Evolutionary conservation across 1,140 invertebrate genomes (phyloP).

Genomic region (Hyphantria cunea): DNA sequence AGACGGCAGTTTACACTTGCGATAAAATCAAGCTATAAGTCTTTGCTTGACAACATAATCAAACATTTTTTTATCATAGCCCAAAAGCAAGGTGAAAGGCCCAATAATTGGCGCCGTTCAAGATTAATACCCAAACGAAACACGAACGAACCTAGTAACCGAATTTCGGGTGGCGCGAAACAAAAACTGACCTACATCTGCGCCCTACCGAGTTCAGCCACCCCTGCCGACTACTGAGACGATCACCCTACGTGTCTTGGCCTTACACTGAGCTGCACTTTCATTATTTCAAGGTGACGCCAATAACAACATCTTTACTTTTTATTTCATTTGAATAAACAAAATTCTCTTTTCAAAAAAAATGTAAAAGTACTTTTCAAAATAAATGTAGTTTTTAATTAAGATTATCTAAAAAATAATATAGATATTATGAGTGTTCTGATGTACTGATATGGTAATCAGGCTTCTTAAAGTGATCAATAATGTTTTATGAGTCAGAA

Average conservation of each 20-base stretch:
- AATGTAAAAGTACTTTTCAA: neutral
- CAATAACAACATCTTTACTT: slow-evolving; percentile 14
- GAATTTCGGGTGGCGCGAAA: slow-evolving; percentile 78
- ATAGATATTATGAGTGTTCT: too few relatives aligned
- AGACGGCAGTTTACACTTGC: neutral
- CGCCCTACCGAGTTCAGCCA: slow-evolving; percentile 76
- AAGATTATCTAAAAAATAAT: too few relatives aligned
- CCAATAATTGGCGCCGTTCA: slow-evolving; percentile 42
- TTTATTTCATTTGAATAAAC: slow-evolving; percentile 10
- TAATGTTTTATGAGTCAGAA: slow-evolving; percentile 15
- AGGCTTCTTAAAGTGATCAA: neutral
- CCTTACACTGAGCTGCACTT: slow-evolving; percentile 59
- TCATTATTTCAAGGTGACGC: slow-evolving; percentile 60
- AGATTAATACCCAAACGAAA: slow-evolving; percentile 39
- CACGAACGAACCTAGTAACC: slow-evolving; percentile 71
- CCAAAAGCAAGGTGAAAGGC: slow-evolving; percentile 34
- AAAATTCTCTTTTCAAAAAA: slow-evolving; percentile 1
- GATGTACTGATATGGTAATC: too few relatives aligned
- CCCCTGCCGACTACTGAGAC: slow-evolving; percentile 63
- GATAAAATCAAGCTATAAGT: slow-evolving; percentile 2
- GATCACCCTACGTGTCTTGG: slow-evolving; percentile 65
- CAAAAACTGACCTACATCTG: slow-evolving; percentile 80
- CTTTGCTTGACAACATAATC: slow-evolving; percentile 6
- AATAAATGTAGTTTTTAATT: too few relatives aligned
- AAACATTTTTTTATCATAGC: neutral